Conservation (phyloP, 2,888 invertebrate genomes). For the Epirrhoe tristata region DNA sequence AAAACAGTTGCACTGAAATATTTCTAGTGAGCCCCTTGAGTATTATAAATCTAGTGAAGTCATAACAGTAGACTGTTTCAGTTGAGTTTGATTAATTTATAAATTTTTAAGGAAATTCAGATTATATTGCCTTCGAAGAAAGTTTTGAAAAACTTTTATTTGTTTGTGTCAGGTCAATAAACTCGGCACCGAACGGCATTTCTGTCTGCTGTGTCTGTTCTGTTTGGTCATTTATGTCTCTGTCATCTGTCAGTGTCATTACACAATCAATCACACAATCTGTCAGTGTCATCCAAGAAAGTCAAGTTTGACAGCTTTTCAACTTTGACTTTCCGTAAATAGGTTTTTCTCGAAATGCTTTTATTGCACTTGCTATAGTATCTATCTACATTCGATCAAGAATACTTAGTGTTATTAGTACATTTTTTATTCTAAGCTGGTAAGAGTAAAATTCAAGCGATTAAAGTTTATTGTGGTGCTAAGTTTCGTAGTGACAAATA, state of each 20-base stretch:
- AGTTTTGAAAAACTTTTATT: conserved; percentile 22
- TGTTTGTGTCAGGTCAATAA: conserved; percentile 3
- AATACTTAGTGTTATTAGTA: too few relatives aligned
- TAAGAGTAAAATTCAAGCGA: too few relatives aligned
- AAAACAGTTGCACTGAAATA: conserved; percentile 10
- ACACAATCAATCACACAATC: too few relatives aligned
- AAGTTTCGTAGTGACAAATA: too few relatives aligned
- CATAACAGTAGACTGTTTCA: not conserved
- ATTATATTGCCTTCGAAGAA: not conserved
- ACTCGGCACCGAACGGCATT: not conserved
- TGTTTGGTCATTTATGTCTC: not conserved
- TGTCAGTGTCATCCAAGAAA: not conserved
- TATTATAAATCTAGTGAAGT: not conserved
- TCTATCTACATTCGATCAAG: too few relatives aligned
- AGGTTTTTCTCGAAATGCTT: too few relatives aligned
- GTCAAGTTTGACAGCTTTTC: too few relatives aligned
- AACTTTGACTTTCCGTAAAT: too few relatives aligned
- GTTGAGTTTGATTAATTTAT: not conserved
- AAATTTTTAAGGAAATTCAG: not conserved
- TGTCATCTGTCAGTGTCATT: not conserved
- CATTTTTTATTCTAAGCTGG: too few relatives aligned
- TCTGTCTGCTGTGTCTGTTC: too few relatives aligned
- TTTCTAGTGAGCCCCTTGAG: conserved; percentile 1
- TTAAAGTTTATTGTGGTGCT: too few relatives aligned
- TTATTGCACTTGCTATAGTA: too few relatives aligned